A percentile compares a stretch with the other conserved stretches of the same genome.
phyloP scores from a whole-genome alignment of 2,797 vertebrate genomes.

The Nannoperca australis region DNA sequence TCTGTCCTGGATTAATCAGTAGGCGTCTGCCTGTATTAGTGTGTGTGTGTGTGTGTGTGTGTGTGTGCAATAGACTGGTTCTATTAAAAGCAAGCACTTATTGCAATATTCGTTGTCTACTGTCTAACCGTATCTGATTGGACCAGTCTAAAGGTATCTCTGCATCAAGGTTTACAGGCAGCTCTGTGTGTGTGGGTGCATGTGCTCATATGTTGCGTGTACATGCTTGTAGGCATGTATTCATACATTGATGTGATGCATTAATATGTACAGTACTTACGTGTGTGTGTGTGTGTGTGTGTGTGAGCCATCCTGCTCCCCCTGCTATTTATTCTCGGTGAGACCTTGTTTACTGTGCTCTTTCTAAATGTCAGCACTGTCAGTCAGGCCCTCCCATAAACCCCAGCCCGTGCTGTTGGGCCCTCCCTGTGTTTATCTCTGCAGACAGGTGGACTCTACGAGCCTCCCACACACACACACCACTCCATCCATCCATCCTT shows the following conservation, averaged over 20 bases:
- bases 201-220: neutral
- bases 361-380: constrained; percentile 86
- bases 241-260: constrained; percentile 35
- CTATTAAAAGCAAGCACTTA: constrained; percentile 55
- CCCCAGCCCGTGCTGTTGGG: constrained; percentile 62
- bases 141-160: constrained; percentile 24
- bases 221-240: constrained; percentile 18
- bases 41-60: constrained; percentile 5
- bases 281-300: constrained; percentile 34
- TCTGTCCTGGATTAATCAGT: constrained; percentile 70
- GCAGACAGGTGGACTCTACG: constrained; percentile 73
- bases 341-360: constrained; percentile 82
- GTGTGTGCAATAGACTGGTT: constrained; percentile 8
- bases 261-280: constrained; percentile 56
- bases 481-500: constrained; percentile 26
- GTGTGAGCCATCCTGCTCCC: constrained; percentile 37
- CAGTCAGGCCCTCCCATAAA: constrained; percentile 81
- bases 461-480: constrained; percentile 19
- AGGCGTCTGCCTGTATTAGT: constrained; percentile 29
- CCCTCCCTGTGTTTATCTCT: constrained; percentile 80
- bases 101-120: constrained; percentile 32
- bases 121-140: constrained; percentile 15
- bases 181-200: neutral
- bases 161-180: constrained; percentile 8
- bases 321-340: constrained; percentile 78